phyloP scores from a whole-genome alignment of 2,888 invertebrate species.

The Brachylomia viminalis region DNA sequence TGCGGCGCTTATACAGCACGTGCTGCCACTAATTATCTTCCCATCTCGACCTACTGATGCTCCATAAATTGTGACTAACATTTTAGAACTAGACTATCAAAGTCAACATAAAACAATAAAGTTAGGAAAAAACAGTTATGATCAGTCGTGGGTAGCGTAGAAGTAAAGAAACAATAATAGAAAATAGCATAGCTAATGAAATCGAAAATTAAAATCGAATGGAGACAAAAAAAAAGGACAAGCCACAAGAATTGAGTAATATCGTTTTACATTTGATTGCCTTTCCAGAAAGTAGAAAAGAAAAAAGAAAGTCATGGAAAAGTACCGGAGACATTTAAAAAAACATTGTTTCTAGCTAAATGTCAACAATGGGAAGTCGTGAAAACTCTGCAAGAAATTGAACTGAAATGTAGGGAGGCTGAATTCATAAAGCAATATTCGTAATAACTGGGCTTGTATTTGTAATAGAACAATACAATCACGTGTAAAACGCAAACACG shows the following conservation, averaged over 20 bases:
- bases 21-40: conserved; percentile 77
- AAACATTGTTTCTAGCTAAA: conserved; percentile 3
- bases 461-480: conserved; percentile 51
- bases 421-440: conserved; percentile 27
- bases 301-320: conserved; percentile 19
- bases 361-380: conserved; percentile 42
- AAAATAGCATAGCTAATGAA: conserved; percentile 1
- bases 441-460: conserved; percentile 37
- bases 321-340: not conserved
- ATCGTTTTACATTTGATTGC: conserved; percentile 15
- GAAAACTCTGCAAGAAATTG: conserved; percentile 35
- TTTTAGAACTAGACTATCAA: conserved; percentile 21
- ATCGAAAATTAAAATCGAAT: conserved; percentile 3
- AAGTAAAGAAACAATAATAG: conserved; percentile 6
- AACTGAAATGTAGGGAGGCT: conserved; percentile 10
- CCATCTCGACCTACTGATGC: conserved; percentile 62
- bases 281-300: conserved; percentile 5
- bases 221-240: not conserved
- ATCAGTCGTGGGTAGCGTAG: not conserved
- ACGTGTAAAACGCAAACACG: conserved; percentile 67
- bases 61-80: conserved; percentile 31
- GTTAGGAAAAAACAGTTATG: not conserved
- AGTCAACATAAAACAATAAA: conserved; percentile 12
- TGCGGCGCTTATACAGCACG: conserved; percentile 79
- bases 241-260: not conserved